Percentiles rank a stretch among this genome's conserved stretches.
Conservation (phyloP, 2,888 invertebrate species). For the Cacoxenus indagator region DNA sequence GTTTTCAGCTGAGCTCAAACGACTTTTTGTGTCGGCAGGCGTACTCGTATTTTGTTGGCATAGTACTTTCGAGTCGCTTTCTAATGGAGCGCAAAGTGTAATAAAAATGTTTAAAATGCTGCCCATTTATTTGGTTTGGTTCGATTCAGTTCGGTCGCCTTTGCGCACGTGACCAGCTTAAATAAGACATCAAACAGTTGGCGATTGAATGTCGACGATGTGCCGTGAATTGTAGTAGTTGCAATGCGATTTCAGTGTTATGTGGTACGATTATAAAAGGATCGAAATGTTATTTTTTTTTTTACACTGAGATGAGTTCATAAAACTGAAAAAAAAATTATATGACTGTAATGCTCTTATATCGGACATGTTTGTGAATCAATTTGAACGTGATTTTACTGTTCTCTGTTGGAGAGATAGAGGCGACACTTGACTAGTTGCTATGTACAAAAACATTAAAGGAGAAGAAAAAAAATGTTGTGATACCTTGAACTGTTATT, state of each 20-base stretch:
- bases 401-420: no score
- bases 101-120: constrained; percentile 13
- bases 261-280: not conserved
- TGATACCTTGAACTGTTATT: no score
- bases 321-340: no score
- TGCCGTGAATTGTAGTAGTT: no score
- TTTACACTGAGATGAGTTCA: no score
- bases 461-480: no score
- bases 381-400: no score
- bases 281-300: no score
- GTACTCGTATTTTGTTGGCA: not conserved
- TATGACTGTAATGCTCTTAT: no score
- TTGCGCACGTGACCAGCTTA: constrained; percentile 7
- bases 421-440: no score
- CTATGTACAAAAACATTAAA: no score
- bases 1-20: constrained; percentile 1
- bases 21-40: not conserved
- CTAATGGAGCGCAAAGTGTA: constrained; percentile 3
- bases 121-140: not conserved
- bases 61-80: not conserved
- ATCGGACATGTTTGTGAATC: no score
- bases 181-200: constrained; percentile 3
- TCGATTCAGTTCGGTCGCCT: not conserved
- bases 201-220: not conserved
- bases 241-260: not conserved